These are phyloP conservation scores for Euphydryas editha DNA, from an alignment of 2,888 invertebrate species.

Conservation along the genomic window DNA sequence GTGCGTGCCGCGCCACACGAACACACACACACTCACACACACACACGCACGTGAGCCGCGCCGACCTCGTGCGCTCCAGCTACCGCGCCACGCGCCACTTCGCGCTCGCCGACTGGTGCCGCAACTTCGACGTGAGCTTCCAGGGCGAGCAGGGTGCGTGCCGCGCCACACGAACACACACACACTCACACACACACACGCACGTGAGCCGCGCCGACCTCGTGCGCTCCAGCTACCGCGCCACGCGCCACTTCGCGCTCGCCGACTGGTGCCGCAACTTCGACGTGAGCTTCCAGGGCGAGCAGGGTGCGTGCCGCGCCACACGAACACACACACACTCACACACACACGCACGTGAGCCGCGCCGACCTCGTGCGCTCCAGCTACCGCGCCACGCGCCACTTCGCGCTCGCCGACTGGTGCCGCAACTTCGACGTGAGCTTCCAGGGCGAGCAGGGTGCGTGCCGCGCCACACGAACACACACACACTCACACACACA, in stretches of 20 bases:
- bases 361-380: constrained; percentile 91
- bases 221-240: neutral
- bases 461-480: neutral
- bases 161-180: too few species aligned
- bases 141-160: constrained; percentile 80
- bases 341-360: constrained; percentile 85
- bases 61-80: neutral
- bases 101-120: too few species aligned
- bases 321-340: too few species aligned
- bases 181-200: neutral
- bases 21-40: too few species aligned
- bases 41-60: neutral
- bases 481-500: neutral
- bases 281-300: too few species aligned
- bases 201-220: neutral
- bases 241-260: too few species aligned
- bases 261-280: too few species aligned
- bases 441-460: constrained; percentile 97
- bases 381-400: constrained; percentile 92
- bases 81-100: too few species aligned
- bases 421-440: constrained; percentile 96
- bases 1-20: constrained; percentile 68
- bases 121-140: too few species aligned
- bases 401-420: constrained; percentile 95
- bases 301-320: constrained; percentile 76